Conservation (phyloP, 2,113 vertebrate genomes). For the Lontra canadensis region DNA sequence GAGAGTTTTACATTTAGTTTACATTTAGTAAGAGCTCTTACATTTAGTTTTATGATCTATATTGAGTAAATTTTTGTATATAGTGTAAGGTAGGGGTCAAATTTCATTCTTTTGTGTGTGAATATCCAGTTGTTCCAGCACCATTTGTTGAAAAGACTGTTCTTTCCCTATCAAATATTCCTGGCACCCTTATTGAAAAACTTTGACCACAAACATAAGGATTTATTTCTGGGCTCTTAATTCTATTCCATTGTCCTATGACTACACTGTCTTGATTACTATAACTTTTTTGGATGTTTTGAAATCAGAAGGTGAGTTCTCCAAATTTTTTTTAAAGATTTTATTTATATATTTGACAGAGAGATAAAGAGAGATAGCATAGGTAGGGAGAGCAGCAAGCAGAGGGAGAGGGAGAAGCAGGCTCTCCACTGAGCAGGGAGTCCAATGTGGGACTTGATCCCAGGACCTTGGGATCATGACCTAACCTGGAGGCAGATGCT, state of each 20-base stretch:
- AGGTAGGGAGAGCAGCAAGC: too few species aligned
- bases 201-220: background rate
- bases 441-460: too few species aligned
- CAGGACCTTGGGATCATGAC: too few species aligned
- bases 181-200: background rate
- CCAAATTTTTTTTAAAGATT: background rate
- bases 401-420: too few species aligned
- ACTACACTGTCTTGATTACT: background rate
- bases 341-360: too few species aligned
- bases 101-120: background rate
- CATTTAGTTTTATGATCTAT: too few species aligned
- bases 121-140: background rate
- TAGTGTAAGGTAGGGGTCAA: background rate
- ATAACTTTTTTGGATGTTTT: slow-evolving; percentile 10
- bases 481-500: too few species aligned
- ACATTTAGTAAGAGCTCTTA: background rate
- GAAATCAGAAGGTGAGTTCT: slow-evolving; percentile 24
- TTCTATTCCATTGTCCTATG: background rate
- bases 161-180: background rate
- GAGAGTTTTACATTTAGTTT: background rate
- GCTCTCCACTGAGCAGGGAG: too few species aligned
- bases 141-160: background rate
- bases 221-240: slow-evolving; percentile 20
- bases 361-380: too few species aligned
- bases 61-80: background rate